Evolutionary conservation across 2,888 invertebrate species (phyloP), one percentile per base, ranked within the genome.

Genomic region (Erynnis tages): DNA sequence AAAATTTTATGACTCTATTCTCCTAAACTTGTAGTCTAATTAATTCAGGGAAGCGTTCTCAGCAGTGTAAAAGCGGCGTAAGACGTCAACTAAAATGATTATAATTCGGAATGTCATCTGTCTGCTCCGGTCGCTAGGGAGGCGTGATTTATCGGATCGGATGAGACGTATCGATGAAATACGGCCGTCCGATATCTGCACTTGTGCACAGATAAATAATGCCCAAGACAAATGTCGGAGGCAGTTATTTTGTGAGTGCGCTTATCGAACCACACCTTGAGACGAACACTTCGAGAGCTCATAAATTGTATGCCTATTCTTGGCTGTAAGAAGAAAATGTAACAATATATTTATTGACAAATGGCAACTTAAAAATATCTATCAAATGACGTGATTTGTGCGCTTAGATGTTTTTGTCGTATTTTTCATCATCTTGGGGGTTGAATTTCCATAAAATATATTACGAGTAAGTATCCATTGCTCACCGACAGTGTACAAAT

Each of bases 81-180:
- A 53, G 53, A 54, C 52, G 55, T 64, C 65, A 60, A 59, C 59
- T 56, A 58, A 62, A 64, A 62, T 63, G 60, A 63, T 61, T 60
- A 54, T 65, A 65, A 66, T 64, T 59, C 58, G 53, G 53, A 60
- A 59, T 61, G 63, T 63, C 62, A 63, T 60, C 63, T 62, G 65
- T 63, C 64, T 43, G 25, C 50, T 44, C 14, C 10, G 50, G 27
- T 2, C 21, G 41, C 43, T 50, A 50, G 50, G 50, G 50, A 38
- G 47, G 47, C 43, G 43, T 43, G 50, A 50, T 50, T 50, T 50
- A 50, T 43, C 50, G 50, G 19, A 41, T 11, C 27, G 11, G 17
- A 43, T 34, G 32, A 41, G 49, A 50, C 49, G 27, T 50, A 50
- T 50, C 49, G 49, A 50, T 50, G 49, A 50, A 50, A 50, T 50